Evolutionary conservation across 1,140 invertebrate genomes (phyloP), one percentile per base, ranked within the genome.

Genomic region (Pomacea maculata): DNA sequence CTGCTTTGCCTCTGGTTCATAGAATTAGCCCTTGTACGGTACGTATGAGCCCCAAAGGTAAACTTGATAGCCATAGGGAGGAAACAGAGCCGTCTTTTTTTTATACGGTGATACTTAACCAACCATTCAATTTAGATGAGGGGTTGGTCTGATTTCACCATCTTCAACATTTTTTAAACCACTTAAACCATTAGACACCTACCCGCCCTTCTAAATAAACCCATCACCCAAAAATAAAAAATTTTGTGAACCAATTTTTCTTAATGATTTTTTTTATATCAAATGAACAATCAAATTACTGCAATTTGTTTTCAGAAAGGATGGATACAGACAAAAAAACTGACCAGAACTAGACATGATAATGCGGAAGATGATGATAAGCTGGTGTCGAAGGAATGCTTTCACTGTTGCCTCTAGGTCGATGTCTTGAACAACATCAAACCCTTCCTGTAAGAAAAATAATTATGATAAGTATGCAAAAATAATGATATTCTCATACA

Each of bases 91-190:
- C 55, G 29, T 34, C n/a, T 77, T 14, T 25, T 78, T 25, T 19
- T 15, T 78, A 34, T 78, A 21, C 55, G 77, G 77, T 78, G 77
- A 78, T 6, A 19, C 77, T 78, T 78, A 78, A 78, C 29, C 77
- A 52, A 54, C 25, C 52, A 19, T 45, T 14, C 67, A 45, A 68
- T 25, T n/a, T 9, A 21, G 11, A 14, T 52, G 77, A 70, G 10
- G 45, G 45, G 6, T 45, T 52, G 67, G 29, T 78, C 77, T 78
- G 77, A 78, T 78, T 19, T 57, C 77, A 78, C 77, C 77, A 78
- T 12, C 19, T 52, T n/a, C 1, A 74, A 21, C 25, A 25, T 25
- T 25, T 25, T 25, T 25, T 25, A 25, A 25, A 25, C 25, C 25
- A 25, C 25, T 25, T 25, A 25, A 25, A 25, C 25, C 25, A 25